Evolutionary conservation across 2,888 invertebrate species (phyloP), one percentile per base, ranked within the genome.

Genomic region (Coremacera marginata): DNA sequence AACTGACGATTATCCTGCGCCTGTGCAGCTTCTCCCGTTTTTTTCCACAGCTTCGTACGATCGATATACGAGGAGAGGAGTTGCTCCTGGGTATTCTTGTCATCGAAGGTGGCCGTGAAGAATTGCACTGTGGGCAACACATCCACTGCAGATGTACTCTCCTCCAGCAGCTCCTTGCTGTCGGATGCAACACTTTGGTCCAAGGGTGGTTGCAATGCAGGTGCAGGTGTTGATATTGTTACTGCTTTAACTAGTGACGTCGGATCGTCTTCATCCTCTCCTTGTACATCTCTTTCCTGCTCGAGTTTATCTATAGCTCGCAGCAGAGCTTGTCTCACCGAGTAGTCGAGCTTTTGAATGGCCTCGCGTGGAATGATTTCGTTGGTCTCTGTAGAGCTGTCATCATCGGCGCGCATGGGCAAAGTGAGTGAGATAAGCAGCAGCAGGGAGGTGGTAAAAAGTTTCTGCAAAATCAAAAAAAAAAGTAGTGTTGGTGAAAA

Each of bases 271-370:
- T 55, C 63, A 0, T 81, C 86, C 5, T 82, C 81, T 1, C 81
- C 83, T 8, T 80, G 79, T 14, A 77, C 79, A 9, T 76, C 80
- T 70, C 90, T 91, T 80, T 92, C 93, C 80, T 92, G 92, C 88
- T 95, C 95, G 70, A 95, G 89, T 84, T 95, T 94, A 71, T 93
- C 93, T 5, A 96, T 90, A 14, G 95, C 95, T 89, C 93, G 93
- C 5, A 95, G 89, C 60, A 95, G 89, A 0, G 95, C 95, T 88
- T 93, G 92, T 19, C 95, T 91, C 49, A 96, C 92, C 80, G 93
- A 94, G 63, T 93, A 93, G 87, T 95, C 95, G 75, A 95, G 88
- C 77, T 87, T 87, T 77, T 85, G 85, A 51, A 87, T 87, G 77
- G 88, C 85, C 80, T 93, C 92, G 1, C 92, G 91, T 1, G 93